Conservation (phyloP, 2,888 invertebrate species). For the Phengaris arion region DNA sequence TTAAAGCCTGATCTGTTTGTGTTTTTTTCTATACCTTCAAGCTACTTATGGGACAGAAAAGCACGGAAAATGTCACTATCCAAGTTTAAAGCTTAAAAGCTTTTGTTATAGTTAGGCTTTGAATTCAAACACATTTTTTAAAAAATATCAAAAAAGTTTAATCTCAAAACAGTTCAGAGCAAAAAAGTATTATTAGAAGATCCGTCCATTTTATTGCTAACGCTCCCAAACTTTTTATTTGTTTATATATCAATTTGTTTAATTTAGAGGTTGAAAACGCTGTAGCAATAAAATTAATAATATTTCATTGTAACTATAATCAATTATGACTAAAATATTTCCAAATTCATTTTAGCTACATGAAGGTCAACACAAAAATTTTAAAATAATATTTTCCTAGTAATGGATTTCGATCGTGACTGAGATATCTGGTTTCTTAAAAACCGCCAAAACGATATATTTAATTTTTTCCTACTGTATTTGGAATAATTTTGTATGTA, state of each 20-base stretch:
- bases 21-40: too few relatives aligned
- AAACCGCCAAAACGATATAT: background rate
- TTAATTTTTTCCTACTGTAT: background rate
- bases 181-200: background rate
- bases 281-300: slow-evolving; percentile 35
- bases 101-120: too few relatives aligned
- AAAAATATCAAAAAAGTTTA: too few relatives aligned
- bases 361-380: slow-evolving; percentile 5
- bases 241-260: slow-evolving; percentile 37
- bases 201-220: slow-evolving; percentile 22
- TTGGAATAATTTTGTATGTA: slow-evolving; percentile 1
- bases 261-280: slow-evolving; percentile 37
- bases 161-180: too few relatives aligned
- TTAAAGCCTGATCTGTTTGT: too few relatives aligned
- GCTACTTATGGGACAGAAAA: too few relatives aligned
- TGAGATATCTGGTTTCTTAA: background rate
- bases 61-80: too few relatives aligned
- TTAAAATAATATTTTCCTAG: background rate
- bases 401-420: slow-evolving; percentile 10
- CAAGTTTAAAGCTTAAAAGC: too few relatives aligned
- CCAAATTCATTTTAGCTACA: slow-evolving; percentile 8
- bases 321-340: slow-evolving; percentile 10
- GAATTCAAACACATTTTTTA: too few relatives aligned
- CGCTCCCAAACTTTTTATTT: slow-evolving; percentile 36
- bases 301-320: slow-evolving; percentile 32